Percentiles rank a stretch among this genome's conserved stretches.
Conservation (phyloP, 2,113 vertebrate genomes). For the Machaerirhynchus nigripectus region DNA sequence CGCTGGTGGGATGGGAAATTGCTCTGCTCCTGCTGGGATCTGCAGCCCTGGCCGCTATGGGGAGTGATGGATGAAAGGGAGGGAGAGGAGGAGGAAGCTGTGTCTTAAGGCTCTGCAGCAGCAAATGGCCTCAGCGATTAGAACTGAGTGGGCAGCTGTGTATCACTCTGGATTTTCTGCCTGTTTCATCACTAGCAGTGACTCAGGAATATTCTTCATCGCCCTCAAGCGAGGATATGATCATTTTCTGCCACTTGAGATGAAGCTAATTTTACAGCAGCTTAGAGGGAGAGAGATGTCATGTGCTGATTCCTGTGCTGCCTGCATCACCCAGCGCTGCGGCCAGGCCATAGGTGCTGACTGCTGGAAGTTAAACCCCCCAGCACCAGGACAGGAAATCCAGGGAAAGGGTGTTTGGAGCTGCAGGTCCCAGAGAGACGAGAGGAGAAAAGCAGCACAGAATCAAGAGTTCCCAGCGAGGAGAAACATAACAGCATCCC, state of each 20-base stretch:
- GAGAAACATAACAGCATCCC: background rate
- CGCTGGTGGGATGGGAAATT: background rate
- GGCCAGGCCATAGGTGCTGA: background rate
- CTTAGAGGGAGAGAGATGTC: slow-evolving; percentile 50
- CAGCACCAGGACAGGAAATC: background rate
- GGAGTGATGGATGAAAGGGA: slow-evolving; percentile 45
- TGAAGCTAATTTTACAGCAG: slow-evolving; percentile 63
- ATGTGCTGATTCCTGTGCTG: slow-evolving; percentile 33
- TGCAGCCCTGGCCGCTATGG: background rate
- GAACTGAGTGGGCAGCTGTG: slow-evolving; percentile 60
- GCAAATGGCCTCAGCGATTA: slow-evolving; percentile 57
- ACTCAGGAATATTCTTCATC: slow-evolving; percentile 65
- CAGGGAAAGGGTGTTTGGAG: background rate
- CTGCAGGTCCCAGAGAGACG: background rate
- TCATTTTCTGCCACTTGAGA: slow-evolving; percentile 66
- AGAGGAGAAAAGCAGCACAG: background rate
- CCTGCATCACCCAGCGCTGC: background rate
- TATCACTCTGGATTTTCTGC: slow-evolving; percentile 57
- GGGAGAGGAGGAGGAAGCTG: slow-evolving; percentile 44
- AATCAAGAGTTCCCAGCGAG: background rate
- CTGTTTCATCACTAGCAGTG: slow-evolving; percentile 56
- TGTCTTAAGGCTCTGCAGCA: slow-evolving; percentile 30
- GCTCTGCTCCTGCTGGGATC: background rate
- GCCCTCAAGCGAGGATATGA: slow-evolving; percentile 59
- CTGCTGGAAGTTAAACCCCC: background rate